A percentile compares a stretch with the other conserved stretches of the same genome.
Conservation (phyloP, 2,888 invertebrate genomes). For the Aphidoletes aphidimyza region DNA sequence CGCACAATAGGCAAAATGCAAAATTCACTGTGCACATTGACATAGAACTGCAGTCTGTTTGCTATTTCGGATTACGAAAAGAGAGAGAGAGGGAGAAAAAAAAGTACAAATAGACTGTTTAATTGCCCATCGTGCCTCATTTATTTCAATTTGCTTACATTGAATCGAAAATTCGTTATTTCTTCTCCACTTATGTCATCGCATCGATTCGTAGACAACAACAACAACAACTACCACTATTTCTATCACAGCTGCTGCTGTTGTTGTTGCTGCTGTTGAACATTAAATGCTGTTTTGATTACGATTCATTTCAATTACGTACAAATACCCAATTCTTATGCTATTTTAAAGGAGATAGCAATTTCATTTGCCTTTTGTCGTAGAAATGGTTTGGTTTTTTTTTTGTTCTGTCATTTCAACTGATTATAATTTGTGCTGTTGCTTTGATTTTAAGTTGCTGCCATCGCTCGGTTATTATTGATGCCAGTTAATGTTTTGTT, state of each 20-base stretch:
- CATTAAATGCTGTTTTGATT: not conserved
- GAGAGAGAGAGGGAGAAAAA: not conserved
- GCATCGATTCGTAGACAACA: not conserved
- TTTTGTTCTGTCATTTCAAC: not conserved
- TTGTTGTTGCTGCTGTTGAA: too few relatives aligned
- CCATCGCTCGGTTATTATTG: not conserved
- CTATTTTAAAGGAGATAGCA: not conserved
- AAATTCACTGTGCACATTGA: not conserved
- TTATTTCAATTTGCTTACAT: slow-evolving; percentile 46
- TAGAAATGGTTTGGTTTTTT: not conserved
- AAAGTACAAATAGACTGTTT: not conserved
- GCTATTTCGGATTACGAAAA: not conserved
- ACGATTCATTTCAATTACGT: slow-evolving; percentile 22
- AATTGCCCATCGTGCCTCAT: slow-evolving; percentile 49
- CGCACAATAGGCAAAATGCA: slow-evolving; percentile 29
- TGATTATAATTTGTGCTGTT: slow-evolving; percentile 19
- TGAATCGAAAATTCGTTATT: slow-evolving; percentile 9
- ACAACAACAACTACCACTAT: not conserved
- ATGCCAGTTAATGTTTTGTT: not conserved
- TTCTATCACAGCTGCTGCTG: too few relatives aligned
- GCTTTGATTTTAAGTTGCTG: slow-evolving; percentile 7
- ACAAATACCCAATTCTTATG: not conserved
- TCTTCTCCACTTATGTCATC: slow-evolving; percentile 16
- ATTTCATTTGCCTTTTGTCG: slow-evolving; percentile 1
- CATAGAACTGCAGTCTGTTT: not conserved